Base-by-base conservation (phyloP, 2,888 invertebrate species). In the Aspidiotus rigidus region DNA sequence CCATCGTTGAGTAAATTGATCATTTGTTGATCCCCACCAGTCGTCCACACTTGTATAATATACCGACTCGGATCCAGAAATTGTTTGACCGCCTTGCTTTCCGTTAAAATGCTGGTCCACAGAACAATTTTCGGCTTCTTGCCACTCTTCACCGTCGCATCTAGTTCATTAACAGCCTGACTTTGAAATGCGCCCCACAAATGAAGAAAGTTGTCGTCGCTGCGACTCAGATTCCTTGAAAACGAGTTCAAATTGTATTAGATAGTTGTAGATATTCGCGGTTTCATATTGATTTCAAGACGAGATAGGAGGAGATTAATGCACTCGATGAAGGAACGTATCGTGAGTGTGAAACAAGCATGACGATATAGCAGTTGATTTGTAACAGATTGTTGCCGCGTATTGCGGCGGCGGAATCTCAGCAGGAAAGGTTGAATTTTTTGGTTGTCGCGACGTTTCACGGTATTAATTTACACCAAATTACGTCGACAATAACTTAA, bases 1-100 rank as follows among this genome's bases (percentile, higher is more conserved):
- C 88, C 87, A 70, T 87, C 86, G 62, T 84, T 79, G 2, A 92
- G 78, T 0, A 93, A 80, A 64, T 86, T 84, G 9, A 79, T 78
- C 56, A 90, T 82, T 72, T 85, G 85, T 0, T 81, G 77, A 75
- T 90, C 89, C 0, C 74, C 73, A 0, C 84, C 86, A 0, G 82
- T 84, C 0, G 90, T 89, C 91, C 90, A 91, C 39, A 91, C 83
- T 80, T 90, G 91, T 73, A 92, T 87, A 64, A 90, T 89, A 76
- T 92, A 92, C 16, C 87, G 85, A 7, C 83, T 79, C 39, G 87
- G 87, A 74, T 87, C 82, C 60, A 93, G 78, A 77, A 83, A 86
- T 17, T 86, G 77, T 7, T 84, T 82, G 9, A 90, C 79, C 74
- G 85, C 84, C 13, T 82, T 80, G 70, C 79, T 81, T 62, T 86